These are phyloP conservation scores for Xenotilapia flavipinnis DNA, from an alignment of 2,113 vertebrate species.

Conservation along the genomic window DNA sequence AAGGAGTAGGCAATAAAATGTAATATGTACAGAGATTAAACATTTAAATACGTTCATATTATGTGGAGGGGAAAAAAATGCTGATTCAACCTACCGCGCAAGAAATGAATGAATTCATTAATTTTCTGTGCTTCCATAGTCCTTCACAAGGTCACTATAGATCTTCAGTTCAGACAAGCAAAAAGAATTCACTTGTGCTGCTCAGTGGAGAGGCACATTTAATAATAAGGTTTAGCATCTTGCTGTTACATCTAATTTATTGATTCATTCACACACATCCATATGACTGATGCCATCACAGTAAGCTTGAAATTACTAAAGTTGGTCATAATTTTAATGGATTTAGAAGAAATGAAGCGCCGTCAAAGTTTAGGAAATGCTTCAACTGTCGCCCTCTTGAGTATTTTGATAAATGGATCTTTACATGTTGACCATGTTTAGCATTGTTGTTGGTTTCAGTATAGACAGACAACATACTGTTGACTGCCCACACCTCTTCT, in stretches of 20 bases:
- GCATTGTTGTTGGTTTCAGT: background rate
- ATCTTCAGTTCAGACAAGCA: conserved; percentile 27
- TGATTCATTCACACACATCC: background rate
- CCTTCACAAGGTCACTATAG: conserved; percentile 40
- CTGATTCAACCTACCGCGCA: conserved; percentile 1
- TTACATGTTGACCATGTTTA: background rate
- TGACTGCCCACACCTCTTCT: background rate
- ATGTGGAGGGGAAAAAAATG: background rate
- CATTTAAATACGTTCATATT: conserved; percentile 10
- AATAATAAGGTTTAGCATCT: background rate
- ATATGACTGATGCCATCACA: background rate
- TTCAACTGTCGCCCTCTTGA: background rate
- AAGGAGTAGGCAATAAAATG: background rate
- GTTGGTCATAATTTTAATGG: background rate
- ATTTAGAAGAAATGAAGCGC: background rate
- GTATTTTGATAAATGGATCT: background rate
- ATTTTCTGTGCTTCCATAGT: background rate
- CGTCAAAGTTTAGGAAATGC: background rate
- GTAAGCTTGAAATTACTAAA: background rate
- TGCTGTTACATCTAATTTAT: background rate
- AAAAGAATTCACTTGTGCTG: background rate
- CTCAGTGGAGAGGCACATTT: background rate
- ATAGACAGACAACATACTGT: background rate
- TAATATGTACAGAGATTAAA: conserved; percentile 9
- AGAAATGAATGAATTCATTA: background rate